These are phyloP conservation scores for Yponomeuta plumbellus DNA, from an alignment of 2,888 invertebrate species.

Conservation along the genomic window DNA sequence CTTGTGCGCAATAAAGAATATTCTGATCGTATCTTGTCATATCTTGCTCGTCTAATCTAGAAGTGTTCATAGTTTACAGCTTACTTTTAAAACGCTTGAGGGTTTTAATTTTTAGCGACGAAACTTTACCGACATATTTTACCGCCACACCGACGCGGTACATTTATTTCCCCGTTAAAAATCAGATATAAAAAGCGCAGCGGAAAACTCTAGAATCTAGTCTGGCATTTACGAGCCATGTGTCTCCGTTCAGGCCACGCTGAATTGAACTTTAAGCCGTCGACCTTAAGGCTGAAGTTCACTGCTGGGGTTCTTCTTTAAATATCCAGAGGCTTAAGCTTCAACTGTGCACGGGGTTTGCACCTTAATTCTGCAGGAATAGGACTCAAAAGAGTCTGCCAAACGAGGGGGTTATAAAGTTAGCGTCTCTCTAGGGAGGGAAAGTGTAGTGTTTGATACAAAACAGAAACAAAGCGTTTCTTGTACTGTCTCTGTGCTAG, in stretches of 20 bases:
- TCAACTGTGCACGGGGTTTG: not conserved
- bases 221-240: not conserved
- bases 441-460: not conserved
- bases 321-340: not conserved
- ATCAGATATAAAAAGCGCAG: not conserved
- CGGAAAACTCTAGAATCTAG: conserved; percentile 3
- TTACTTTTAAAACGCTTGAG: not conserved
- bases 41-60: too few relatives aligned
- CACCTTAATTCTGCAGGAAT: not conserved
- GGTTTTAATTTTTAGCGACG: not conserved
- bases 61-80: not conserved
- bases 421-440: not conserved
- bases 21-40: too few relatives aligned
- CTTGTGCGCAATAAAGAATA: too few relatives aligned
- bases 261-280: not conserved
- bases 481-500: too few relatives aligned
- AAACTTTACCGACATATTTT: not conserved
- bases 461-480: not conserved
- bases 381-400: not conserved
- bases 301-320: not conserved
- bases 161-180: not conserved
- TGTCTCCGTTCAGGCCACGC: not conserved
- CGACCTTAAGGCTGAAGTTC: not conserved
- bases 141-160: not conserved
- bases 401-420: not conserved